These are phyloP conservation scores for Balanococcus diminutus DNA, from an alignment of 2,888 invertebrate species.

Conservation along the genomic window DNA sequence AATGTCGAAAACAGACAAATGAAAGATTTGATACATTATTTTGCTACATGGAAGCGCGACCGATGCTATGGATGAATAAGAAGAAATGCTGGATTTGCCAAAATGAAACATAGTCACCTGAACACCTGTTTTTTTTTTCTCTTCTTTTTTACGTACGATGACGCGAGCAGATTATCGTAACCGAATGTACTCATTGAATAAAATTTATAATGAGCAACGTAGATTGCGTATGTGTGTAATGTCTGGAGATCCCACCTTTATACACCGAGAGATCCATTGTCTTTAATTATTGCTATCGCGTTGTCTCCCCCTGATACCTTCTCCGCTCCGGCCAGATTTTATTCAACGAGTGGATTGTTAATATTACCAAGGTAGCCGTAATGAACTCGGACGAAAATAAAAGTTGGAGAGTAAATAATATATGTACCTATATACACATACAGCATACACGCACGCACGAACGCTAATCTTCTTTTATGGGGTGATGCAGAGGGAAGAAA, in stretches of 20 bases:
- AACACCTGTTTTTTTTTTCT: constrained; percentile 26
- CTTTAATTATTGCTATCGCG: constrained; percentile 41
- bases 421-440: constrained; percentile 31
- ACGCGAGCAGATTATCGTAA: constrained; percentile 14
- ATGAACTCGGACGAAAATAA: constrained; percentile 50
- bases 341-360: constrained; percentile 32
- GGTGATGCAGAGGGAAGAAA: constrained; percentile 1
- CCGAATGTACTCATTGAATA: constrained; percentile 17
- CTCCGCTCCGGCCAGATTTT: neutral
- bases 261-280: constrained; percentile 3
- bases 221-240: neutral
- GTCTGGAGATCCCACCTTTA: constrained; percentile 39
- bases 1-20: neutral
- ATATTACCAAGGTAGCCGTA: constrained; percentile 33
- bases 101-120: neutral
- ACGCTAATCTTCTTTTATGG: constrained; percentile 43
- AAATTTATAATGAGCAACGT: constrained; percentile 8
- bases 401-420: constrained; percentile 47
- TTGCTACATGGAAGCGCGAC: neutral
- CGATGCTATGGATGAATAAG: neutral
- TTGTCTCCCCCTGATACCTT: neutral
- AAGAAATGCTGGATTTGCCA: neutral
- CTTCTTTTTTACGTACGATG: too few species aligned
- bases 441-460: constrained; percentile 38
- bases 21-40: neutral